phyloP scores from a whole-genome alignment of 2,797 vertebrate genomes.

The Hirundo rustica region DNA sequence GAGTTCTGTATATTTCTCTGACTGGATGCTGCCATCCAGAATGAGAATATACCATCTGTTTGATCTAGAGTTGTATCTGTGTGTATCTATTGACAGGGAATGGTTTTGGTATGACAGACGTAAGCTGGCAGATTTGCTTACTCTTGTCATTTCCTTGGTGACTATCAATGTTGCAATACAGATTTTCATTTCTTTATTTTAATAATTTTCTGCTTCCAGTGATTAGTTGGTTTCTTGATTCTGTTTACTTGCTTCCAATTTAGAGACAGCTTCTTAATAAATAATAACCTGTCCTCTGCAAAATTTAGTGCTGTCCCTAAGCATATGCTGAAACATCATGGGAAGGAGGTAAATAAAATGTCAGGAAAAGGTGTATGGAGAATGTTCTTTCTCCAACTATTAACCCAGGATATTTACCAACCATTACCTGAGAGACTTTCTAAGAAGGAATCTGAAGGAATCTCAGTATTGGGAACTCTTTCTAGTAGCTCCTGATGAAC shows the following conservation, averaged over 20 bases:
- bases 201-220: not conserved
- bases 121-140: not conserved
- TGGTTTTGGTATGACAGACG: not conserved
- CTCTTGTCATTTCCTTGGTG: not conserved
- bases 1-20: not conserved
- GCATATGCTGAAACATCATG: not conserved
- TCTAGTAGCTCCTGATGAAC: not conserved
- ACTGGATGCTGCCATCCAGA: not conserved
- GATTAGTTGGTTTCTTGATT: not conserved
- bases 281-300: not conserved
- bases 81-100: not conserved
- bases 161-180: not conserved
- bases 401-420: not conserved
- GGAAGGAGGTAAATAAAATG: not conserved
- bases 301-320: not conserved
- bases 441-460: not conserved
- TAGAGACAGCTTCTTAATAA: not conserved
- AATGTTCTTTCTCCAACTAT: not conserved
- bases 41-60: not conserved
- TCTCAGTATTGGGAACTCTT: not conserved
- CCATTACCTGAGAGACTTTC: rapidly evolving
- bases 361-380: not conserved
- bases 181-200: not conserved
- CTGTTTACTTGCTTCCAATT: not conserved
- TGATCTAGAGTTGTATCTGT: not conserved